Evolutionary conservation across 2,888 invertebrate genomes (phyloP).

Genomic region (Rhopalosiphum nymphaeae): DNA sequence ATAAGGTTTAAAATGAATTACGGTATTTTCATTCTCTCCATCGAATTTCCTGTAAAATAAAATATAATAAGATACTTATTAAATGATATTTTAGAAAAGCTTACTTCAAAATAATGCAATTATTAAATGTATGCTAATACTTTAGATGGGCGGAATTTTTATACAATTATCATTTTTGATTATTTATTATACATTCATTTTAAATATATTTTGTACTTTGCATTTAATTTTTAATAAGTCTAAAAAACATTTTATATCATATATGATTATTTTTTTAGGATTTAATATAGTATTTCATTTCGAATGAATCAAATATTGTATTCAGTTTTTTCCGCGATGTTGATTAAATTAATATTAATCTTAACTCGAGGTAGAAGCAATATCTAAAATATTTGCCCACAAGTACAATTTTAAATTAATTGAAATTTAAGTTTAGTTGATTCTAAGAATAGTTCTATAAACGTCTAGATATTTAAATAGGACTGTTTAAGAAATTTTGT

Average conservation of each 20-base stretch:
- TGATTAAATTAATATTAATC: background rate
- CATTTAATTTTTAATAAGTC: background rate
- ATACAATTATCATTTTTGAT: background rate
- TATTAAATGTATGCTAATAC: background rate
- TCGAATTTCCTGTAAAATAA: constrained; percentile 15
- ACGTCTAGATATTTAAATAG: background rate
- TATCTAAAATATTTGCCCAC: background rate
- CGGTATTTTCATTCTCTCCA: constrained; percentile 12
- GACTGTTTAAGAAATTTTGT: background rate
- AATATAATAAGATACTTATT: constrained; percentile 6
- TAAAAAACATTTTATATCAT: background rate
- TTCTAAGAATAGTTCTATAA: background rate
- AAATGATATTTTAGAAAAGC: background rate
- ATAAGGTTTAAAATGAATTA: background rate
- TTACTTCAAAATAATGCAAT: background rate
- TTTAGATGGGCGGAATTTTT: background rate
- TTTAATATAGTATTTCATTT: background rate
- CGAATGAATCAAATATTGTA: background rate
- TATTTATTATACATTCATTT: background rate
- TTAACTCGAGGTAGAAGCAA: background rate
- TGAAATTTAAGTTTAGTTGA: background rate
- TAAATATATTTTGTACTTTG: background rate
- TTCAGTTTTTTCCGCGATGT: background rate
- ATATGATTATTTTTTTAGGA: background rate
- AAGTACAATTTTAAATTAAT: background rate